Evolutionary conservation across 2,888 invertebrate species (phyloP).

Genomic region (Vanessa cardui): DNA sequence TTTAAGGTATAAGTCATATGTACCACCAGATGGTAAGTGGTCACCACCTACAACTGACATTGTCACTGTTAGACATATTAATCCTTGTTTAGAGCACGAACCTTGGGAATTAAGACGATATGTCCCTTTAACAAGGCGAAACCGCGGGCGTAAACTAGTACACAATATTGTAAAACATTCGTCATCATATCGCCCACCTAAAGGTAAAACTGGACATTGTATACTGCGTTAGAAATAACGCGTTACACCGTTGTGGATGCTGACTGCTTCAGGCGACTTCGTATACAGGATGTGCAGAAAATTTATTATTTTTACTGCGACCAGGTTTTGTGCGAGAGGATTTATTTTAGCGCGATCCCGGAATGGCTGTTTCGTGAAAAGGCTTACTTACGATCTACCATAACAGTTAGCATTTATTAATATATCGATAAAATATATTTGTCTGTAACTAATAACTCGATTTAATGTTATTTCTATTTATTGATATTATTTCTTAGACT

Average conservation of each 20-base stretch:
- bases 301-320: conserved; percentile 44
- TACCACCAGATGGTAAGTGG: too few relatives aligned
- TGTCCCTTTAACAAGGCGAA: too few relatives aligned
- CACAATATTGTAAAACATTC: conserved; percentile 18
- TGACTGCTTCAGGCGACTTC: conserved; percentile 34
- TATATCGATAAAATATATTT: conserved; percentile 17
- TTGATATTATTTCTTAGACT: neutral
- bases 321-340: conserved; percentile 37
- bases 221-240: conserved; percentile 34
- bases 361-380: conserved; percentile 25
- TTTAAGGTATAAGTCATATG: too few relatives aligned
- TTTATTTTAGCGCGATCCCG: conserved; percentile 29
- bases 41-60: too few relatives aligned
- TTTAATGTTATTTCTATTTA: conserved; percentile 9
- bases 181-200: conserved; percentile 20
- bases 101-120: too few relatives aligned
- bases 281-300: conserved; percentile 43
- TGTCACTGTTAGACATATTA: too few relatives aligned
- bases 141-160: neutral
- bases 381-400: conserved; percentile 21
- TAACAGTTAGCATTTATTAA: conserved; percentile 26
- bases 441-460: neutral
- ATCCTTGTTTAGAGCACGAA: too few relatives aligned
- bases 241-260: conserved; percentile 30
- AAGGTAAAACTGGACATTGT: conserved; percentile 19